Conservation (phyloP, 2,797 vertebrate species). For the Trachops cirrhosus region DNA sequence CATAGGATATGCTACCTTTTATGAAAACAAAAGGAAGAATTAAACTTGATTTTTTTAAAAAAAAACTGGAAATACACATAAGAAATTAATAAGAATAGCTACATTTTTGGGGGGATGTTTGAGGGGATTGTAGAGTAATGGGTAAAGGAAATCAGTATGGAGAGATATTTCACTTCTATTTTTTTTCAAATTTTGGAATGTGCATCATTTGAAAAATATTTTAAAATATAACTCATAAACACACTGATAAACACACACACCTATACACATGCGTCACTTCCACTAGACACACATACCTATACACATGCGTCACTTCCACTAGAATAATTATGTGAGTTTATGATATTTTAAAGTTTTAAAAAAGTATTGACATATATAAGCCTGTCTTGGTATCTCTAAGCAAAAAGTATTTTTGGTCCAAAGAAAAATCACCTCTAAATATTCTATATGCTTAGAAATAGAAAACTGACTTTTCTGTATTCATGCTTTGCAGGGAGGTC, state of each 20-base stretch:
- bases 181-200: neutral
- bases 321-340: neutral
- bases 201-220: neutral
- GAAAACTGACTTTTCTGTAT: neutral
- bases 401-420: neutral
- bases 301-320: neutral
- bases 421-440: neutral
- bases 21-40: neutral
- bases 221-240: neutral
- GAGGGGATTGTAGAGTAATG: neutral
- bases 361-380: neutral
- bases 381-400: neutral
- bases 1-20: neutral
- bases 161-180: neutral
- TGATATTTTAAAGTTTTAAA: neutral
- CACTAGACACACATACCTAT: neutral
- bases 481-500: neutral
- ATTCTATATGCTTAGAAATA: neutral
- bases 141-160: neutral
- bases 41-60: neutral
- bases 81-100: neutral
- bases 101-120: neutral
- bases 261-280: neutral
- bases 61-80: neutral
- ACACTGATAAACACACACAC: neutral